Evolutionary conservation across 2,797 vertebrate species (phyloP).

Genomic region (Enteromius viviparus): DNA sequence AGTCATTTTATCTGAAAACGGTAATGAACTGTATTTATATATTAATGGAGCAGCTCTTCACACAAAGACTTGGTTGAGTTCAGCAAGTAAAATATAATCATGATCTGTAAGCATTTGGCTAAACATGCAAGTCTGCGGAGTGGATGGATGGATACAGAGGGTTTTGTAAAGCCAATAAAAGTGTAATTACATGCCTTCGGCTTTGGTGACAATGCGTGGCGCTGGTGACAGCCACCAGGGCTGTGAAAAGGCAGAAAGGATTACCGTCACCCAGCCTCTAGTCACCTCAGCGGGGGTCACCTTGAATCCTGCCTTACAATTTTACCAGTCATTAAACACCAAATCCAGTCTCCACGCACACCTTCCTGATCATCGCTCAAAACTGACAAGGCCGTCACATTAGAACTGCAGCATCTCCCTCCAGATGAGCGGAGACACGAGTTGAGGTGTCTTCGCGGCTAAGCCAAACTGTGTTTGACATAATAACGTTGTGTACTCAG

Average conservation of each 20-base stretch:
- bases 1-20: no score
- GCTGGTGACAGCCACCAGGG: constrained; percentile 72
- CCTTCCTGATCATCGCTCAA: constrained; percentile 72
- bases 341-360: constrained; percentile 72
- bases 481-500: constrained; percentile 34
- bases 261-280: constrained; percentile 76
- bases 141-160: constrained; percentile 75
- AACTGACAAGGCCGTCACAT: constrained; percentile 68
- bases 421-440: constrained; percentile 18
- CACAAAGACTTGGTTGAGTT: background rate
- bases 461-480: constrained; percentile 43
- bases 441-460: constrained; percentile 19
- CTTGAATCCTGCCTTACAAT: constrained; percentile 80
- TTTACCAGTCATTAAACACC: constrained; percentile 84
- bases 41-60: background rate
- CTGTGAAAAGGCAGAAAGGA: constrained; percentile 73
- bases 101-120: constrained; percentile 69
- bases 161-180: constrained; percentile 79
- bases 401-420: constrained; percentile 45
- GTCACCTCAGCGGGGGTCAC: constrained; percentile 78
- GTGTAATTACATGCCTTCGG: constrained; percentile 79
- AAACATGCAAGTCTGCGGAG: constrained; percentile 67
- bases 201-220: constrained; percentile 70
- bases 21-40: background rate
- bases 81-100: constrained; percentile 63